A percentile compares a stretch with the other conserved stretches of the same genome.
These are phyloP conservation scores for Ectemnius cavifrons DNA, from an alignment of 2,888 invertebrate species.

Conservation along the genomic window DNA sequence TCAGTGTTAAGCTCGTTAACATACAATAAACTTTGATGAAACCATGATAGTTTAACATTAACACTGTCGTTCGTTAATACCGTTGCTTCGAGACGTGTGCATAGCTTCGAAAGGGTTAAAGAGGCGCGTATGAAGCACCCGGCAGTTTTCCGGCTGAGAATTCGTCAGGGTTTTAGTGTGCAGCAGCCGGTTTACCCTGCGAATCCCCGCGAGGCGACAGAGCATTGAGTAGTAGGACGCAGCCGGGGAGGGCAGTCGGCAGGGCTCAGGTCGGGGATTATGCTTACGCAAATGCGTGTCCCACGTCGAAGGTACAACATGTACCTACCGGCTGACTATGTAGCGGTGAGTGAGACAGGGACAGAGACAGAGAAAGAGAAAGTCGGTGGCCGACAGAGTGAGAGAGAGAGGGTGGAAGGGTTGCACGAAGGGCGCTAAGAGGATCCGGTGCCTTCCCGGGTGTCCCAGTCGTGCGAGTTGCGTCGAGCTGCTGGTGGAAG, in stretches of 20 bases:
- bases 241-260: conserved; percentile 21
- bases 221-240: conserved; percentile 14
- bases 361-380: too few species aligned
- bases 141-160: too few species aligned
- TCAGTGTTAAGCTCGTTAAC: too few species aligned
- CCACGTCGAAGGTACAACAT: conserved; percentile 27
- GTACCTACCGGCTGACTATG: conserved; percentile 3
- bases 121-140: too few species aligned
- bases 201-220: conserved; percentile 19
- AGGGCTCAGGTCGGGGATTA: conserved; percentile 23
- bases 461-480: conserved; percentile 30
- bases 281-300: conserved; percentile 47
- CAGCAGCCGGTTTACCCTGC: conserved; percentile 5
- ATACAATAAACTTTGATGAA: too few species aligned
- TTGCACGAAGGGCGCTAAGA: conserved; percentile 35
- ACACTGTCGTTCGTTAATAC: too few species aligned
- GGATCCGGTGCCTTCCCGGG: conserved; percentile 33
- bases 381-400: too few species aligned
- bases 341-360: background rate
- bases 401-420: background rate
- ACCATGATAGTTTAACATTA: too few species aligned
- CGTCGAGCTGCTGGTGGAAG: conserved; percentile 9
- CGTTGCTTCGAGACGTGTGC: too few species aligned
- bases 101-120: too few species aligned
- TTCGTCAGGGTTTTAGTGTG: too few species aligned